Conservation (phyloP, 1,140 invertebrate species). For the Aricia agestis region DNA sequence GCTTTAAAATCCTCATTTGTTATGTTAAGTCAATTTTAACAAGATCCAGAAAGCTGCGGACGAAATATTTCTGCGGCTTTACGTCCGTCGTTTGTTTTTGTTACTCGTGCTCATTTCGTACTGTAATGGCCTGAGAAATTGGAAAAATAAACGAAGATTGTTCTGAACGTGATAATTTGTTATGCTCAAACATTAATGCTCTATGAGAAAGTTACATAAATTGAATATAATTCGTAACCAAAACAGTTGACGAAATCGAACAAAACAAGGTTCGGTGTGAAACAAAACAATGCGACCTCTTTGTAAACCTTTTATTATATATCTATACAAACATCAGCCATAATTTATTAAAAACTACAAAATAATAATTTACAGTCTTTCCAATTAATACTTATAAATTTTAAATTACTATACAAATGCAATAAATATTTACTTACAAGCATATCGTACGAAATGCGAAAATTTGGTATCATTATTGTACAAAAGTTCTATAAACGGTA, state of each 20-base stretch:
- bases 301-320: conserved; percentile 70
- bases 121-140: not conserved
- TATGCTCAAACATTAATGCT: not conserved
- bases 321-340: conserved; percentile 72
- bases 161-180: not conserved
- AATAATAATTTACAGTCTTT: conserved; percentile 73
- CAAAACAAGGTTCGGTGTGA: not conserved
- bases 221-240: not conserved
- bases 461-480: conserved; percentile 75
- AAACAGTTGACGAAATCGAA: not conserved
- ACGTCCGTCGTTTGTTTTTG: not conserved
- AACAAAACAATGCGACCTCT: conserved; percentile 49
- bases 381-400: conserved; percentile 69
- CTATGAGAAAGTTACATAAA: not conserved
- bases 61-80: not conserved
- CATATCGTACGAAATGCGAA: conserved; percentile 65
- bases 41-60: not conserved
- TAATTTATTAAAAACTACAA: conserved; percentile 64
- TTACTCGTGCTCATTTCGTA: not conserved
- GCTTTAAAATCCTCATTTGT: not conserved
- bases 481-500: conserved; percentile 66
- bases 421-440: conserved; percentile 69
- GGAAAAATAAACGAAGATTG: not conserved
- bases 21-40: conserved; percentile 3
- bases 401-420: conserved; percentile 53